These are phyloP conservation scores for Pachliopta kotzebuea DNA, from an alignment of 2,888 invertebrate genomes.

Conservation along the genomic window DNA sequence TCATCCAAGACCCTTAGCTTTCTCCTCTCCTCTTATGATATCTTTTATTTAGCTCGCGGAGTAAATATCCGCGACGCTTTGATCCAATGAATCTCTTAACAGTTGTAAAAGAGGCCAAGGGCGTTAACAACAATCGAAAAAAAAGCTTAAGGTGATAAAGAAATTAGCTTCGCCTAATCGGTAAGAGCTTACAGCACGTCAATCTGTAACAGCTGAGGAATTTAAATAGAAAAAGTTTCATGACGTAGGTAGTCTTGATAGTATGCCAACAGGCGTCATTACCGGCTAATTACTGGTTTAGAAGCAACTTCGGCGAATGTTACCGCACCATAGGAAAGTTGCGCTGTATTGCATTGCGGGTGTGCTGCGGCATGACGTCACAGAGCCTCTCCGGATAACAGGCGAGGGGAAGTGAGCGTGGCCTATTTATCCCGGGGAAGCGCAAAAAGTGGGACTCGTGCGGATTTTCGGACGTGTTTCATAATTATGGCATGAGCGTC, in stretches of 20 bases:
- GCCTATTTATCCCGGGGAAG: conserved; percentile 49
- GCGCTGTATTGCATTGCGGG: conserved; percentile 40
- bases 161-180: conserved; percentile 1
- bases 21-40: no score
- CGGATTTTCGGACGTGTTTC: conserved; percentile 39
- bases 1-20: no score
- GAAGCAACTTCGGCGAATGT: conserved; percentile 21
- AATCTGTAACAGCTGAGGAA: neutral
- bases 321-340: conserved; percentile 26
- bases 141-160: neutral
- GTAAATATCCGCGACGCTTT: no score
- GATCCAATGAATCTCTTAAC: no score
- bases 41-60: no score
- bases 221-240: conserved; percentile 27
- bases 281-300: conserved; percentile 18
- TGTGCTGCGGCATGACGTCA: conserved; percentile 44
- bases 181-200: neutral
- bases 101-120: no score
- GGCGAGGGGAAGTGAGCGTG: conserved; percentile 36
- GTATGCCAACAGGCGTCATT: conserved; percentile 23
- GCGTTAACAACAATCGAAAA: no score
- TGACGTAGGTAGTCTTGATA: conserved; percentile 11
- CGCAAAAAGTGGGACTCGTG: conserved; percentile 39
- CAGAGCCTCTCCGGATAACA: conserved; percentile 30
- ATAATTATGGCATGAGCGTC: conserved; percentile 28